Percentiles rank a stretch among this genome's conserved stretches.
These are phyloP conservation scores for Anguilla megastoma DNA, from an alignment of 2,797 vertebrate genomes.

Conservation along the genomic window DNA sequence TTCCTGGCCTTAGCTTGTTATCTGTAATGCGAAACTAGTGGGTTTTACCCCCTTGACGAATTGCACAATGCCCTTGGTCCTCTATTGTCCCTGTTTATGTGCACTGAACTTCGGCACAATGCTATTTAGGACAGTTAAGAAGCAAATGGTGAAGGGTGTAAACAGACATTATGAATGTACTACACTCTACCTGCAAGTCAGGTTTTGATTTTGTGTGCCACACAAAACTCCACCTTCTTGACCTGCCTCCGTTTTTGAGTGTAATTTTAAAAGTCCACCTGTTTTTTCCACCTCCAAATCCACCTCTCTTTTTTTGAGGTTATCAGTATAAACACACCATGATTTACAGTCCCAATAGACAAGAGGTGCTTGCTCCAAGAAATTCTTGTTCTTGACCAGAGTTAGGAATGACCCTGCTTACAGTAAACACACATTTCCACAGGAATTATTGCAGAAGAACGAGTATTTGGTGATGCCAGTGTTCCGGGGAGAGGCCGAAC, in stretches of 20 bases:
- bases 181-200: slow-evolving; percentile 46
- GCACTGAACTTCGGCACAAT: slow-evolving; percentile 64
- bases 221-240: slow-evolving; percentile 41
- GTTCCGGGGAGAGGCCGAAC: neutral
- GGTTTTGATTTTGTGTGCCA: slow-evolving; percentile 45
- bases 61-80: slow-evolving; percentile 57
- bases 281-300: neutral
- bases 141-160: slow-evolving; percentile 40
- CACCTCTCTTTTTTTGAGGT: slow-evolving; percentile 54
- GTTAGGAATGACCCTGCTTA: slow-evolving; percentile 21
- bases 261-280: neutral
- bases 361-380: neutral
- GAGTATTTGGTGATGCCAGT: neutral
- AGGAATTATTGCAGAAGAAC: neutral
- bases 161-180: slow-evolving; percentile 42
- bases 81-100: slow-evolving; percentile 55
- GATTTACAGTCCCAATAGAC: slow-evolving; percentile 10
- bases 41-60: slow-evolving; percentile 37
- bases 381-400: slow-evolving; percentile 1
- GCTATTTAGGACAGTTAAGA: slow-evolving; percentile 47
- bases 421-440: slow-evolving; percentile 32
- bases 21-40: slow-evolving; percentile 52
- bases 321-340: slow-evolving; percentile 58
- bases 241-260: slow-evolving; percentile 40
- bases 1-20: slow-evolving; percentile 21